Evolutionary conservation across 1,140 invertebrate species (phyloP).

Genomic region (Bombyx mandarina): DNA sequence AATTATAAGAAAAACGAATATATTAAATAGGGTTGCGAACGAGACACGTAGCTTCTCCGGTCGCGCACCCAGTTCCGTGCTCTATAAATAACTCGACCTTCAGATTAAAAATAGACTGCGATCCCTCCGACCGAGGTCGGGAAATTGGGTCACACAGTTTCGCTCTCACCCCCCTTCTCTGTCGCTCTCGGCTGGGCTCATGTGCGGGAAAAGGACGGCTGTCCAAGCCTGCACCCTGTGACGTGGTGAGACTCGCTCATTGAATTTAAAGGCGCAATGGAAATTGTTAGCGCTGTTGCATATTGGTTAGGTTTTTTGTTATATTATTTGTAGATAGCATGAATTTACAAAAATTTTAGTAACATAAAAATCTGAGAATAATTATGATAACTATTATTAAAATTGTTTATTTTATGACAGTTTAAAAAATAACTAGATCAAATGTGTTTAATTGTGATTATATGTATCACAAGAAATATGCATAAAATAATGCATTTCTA

Average conservation of each 20-base stretch:
- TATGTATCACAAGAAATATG: no score
- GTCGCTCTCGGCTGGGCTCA: not conserved
- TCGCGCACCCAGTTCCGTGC: conserved; percentile 23
- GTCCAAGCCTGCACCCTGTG: conserved; percentile 43
- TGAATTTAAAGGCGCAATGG: conserved; percentile 39
- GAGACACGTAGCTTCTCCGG: conserved; percentile 20
- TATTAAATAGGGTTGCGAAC: conserved; percentile 3
- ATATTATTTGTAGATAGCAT: no score
- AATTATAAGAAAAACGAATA: not conserved
- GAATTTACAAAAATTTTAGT: no score
- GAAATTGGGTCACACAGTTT: conserved; percentile 55
- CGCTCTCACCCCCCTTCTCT: conserved; percentile 28
- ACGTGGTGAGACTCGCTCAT: conserved; percentile 58
- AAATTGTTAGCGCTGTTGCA: conserved; percentile 39
- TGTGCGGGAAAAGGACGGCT: conserved; percentile 27
- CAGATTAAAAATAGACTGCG: conserved; percentile 67
- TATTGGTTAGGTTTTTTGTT: conserved; percentile 9
- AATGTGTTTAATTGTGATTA: no score
- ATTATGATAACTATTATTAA: no score
- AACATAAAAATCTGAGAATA: no score
- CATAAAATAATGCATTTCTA: no score
- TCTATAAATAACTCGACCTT: conserved; percentile 69
- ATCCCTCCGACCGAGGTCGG: conserved; percentile 61
- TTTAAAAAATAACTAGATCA: no score
- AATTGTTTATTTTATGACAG: no score